Evolutionary conservation across 1,140 invertebrate genomes (phyloP).

Genomic region (Heliconius melpomene): DNA sequence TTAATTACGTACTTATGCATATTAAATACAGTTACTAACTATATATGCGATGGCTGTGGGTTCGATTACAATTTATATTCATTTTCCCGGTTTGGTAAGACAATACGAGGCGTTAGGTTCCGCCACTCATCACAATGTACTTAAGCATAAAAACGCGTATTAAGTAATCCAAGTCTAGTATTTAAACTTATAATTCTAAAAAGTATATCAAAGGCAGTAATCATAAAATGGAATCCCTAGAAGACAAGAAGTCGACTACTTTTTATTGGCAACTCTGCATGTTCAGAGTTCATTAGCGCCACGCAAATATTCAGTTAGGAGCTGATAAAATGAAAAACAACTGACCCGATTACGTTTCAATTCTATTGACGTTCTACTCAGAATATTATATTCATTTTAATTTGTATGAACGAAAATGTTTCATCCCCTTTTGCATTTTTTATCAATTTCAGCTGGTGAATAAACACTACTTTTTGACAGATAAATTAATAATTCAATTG

Average conservation of each 20-base stretch:
- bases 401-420: background rate
- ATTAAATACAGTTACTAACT: too few species aligned
- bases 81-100: too few species aligned
- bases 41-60: too few species aligned
- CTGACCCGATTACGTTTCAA: conserved; percentile 50
- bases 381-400: conserved; percentile 7
- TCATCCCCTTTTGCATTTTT: too few species aligned
- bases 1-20: too few species aligned
- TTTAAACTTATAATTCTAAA: background rate
- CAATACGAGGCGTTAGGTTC: too few species aligned
- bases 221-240: conserved; percentile 47
- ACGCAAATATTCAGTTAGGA: conserved; percentile 68
- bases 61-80: too few species aligned
- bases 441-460: too few species aligned
- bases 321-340: conserved; percentile 46
- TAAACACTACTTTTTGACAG: background rate
- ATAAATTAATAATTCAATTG: background rate
- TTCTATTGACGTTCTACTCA: conserved; percentile 20
- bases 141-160: too few species aligned
- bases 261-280: conserved; percentile 53
- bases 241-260: conserved; percentile 53
- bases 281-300: conserved; percentile 51
- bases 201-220: background rate
- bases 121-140: too few species aligned
- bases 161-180: too few species aligned